Evolutionary conservation across 2,797 vertebrate species (phyloP).

Genomic region (Pangasius sanitwongsei): DNA sequence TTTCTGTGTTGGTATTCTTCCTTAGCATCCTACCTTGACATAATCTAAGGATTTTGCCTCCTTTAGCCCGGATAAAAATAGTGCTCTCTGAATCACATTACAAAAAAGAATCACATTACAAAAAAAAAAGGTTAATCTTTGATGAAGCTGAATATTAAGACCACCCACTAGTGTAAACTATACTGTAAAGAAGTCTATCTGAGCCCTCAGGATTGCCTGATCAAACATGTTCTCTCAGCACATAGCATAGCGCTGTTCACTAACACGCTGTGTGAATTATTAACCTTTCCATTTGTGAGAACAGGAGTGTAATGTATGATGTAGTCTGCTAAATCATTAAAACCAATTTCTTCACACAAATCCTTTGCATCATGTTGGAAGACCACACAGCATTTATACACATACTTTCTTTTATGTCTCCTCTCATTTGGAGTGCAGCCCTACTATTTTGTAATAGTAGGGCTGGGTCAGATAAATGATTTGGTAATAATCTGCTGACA

Average conservation of each 20-base stretch:
- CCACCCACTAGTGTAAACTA: conserved; percentile 63
- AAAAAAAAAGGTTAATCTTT: conserved; percentile 49
- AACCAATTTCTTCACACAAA: conserved; percentile 13
- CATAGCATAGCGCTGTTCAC: background rate
- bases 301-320: background rate
- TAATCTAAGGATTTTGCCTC: conserved; percentile 14
- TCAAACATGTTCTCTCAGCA: conserved; percentile 42
- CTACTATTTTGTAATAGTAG: conserved; percentile 53
- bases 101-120: conserved; percentile 39
- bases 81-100: conserved; percentile 26
- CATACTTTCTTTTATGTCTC: conserved; percentile 38
- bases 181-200: conserved; percentile 48
- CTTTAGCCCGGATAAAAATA: conserved; percentile 30
- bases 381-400: conserved; percentile 23
- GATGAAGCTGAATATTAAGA: conserved; percentile 62
- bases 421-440: conserved; percentile 51
- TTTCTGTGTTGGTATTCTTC: background rate
- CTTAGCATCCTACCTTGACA: conserved; percentile 13
- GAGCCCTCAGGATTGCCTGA: conserved; percentile 42
- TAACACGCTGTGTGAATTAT: conserved; percentile 17
- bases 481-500: conserved; percentile 42
- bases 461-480: conserved; percentile 29
- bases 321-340: conserved; percentile 9
- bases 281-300: conserved; percentile 20
- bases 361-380: conserved; percentile 1